These are phyloP conservation scores for Euthynnus affinis DNA, from an alignment of 2,797 vertebrate species.

Conservation along the genomic window DNA sequence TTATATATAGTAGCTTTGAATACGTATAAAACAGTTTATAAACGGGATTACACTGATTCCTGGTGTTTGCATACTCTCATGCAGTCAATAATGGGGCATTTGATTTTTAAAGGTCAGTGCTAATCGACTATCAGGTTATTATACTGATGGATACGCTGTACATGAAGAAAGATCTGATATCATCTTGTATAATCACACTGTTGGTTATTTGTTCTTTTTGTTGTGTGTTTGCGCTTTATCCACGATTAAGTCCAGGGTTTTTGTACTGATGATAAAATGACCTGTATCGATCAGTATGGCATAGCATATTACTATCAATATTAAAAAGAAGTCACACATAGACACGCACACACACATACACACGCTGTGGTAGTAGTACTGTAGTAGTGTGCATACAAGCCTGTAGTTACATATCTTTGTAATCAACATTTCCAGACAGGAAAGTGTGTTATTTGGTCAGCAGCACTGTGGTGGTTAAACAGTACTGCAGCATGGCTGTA, in stretches of 20 bases:
- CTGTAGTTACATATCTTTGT: slow-evolving; percentile 8
- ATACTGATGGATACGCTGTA: neutral
- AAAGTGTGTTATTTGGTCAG: slow-evolving; percentile 47
- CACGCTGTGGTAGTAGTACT: neutral
- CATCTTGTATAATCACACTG: neutral
- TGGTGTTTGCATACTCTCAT: neutral
- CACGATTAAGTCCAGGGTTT: neutral
- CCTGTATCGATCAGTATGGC: neutral
- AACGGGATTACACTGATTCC: neutral
- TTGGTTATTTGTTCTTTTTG: slow-evolving; percentile 16
- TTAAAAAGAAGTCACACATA: neutral
- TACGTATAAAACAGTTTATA: no score
- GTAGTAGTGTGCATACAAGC: neutral
- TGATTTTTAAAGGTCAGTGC: neutral
- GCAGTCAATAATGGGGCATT: neutral
- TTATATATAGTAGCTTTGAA: neutral
- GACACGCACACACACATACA: no score
- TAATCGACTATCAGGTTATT: slow-evolving; percentile 4
- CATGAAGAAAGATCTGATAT: neutral
- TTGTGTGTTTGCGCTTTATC: neutral
- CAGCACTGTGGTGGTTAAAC: slow-evolving; percentile 37
- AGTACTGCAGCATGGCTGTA: slow-evolving; percentile 54
- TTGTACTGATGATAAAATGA: neutral
- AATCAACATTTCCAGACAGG: slow-evolving; percentile 24
- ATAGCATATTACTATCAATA: neutral